Conservation (phyloP, 1,140 invertebrate genomes). For the Chymomyza costata region DNA sequence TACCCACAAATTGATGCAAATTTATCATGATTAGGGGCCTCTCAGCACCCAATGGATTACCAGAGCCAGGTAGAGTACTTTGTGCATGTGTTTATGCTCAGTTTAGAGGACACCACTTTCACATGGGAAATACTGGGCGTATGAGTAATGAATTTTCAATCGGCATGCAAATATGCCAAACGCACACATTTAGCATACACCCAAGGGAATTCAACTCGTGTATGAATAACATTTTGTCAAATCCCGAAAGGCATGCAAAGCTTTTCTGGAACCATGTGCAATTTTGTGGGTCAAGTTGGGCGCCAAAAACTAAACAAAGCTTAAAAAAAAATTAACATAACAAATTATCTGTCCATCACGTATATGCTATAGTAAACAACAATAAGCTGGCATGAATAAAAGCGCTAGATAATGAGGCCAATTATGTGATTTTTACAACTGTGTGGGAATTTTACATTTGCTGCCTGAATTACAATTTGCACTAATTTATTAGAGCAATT, state of each 20-base stretch:
- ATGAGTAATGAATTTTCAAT: slow-evolving; percentile 25
- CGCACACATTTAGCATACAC: too few species aligned
- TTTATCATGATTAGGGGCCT: slow-evolving; percentile 63
- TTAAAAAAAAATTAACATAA: slow-evolving; percentile 46
- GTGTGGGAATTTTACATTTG: slow-evolving; percentile 57
- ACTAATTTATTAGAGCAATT: slow-evolving; percentile 68
- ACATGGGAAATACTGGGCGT: slow-evolving; percentile 47
- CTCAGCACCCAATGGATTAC: slow-evolving; percentile 16
- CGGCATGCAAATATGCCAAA: slow-evolving; percentile 15
- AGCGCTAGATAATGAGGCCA: slow-evolving; percentile 59
- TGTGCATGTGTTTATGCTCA: slow-evolving; percentile 14
- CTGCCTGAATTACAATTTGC: slow-evolving; percentile 42
- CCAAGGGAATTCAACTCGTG: slow-evolving; percentile 20
- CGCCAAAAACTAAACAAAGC: slow-evolving; percentile 28
- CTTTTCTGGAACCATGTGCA: slow-evolving; percentile 1
- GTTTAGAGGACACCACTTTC: slow-evolving; percentile 15
- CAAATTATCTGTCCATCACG: slow-evolving; percentile 30
- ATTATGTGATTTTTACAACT: slow-evolving; percentile 53
- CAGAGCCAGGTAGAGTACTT: slow-evolving; percentile 7
- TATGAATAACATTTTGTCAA: slow-evolving; percentile 49
- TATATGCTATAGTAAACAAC: slow-evolving; percentile 50
- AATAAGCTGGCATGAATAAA: slow-evolving; percentile 18
- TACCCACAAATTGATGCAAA: slow-evolving; percentile 60
- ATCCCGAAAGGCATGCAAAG: too few species aligned
- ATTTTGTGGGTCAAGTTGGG: slow-evolving; percentile 56